A percentile compares a stretch with the other conserved stretches of the same genome.
phyloP scores from a whole-genome alignment of 1,140 invertebrate genomes.

The Dryas iulia region DNA sequence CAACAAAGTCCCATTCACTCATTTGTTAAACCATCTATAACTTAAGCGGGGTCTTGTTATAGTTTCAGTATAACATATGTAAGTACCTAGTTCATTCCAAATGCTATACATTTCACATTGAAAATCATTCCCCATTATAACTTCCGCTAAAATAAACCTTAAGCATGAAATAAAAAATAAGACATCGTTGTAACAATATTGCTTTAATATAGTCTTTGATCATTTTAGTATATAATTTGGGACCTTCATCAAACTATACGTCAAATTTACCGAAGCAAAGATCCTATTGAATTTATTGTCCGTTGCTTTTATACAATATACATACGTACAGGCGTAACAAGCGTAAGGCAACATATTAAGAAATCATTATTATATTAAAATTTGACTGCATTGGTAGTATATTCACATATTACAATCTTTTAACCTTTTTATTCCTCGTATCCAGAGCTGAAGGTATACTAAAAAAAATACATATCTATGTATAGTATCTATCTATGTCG shows the following conservation, averaged over 20 bases:
- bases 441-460: too few species aligned
- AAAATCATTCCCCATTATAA: neutral
- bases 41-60: conserved; percentile 34
- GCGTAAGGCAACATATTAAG: neutral
- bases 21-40: conserved; percentile 22
- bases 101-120: neutral
- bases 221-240: neutral
- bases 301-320: neutral
- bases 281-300: neutral
- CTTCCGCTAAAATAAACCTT: neutral
- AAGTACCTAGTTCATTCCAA: neutral
- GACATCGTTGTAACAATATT: neutral
- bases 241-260: neutral
- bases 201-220: neutral
- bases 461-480: too few species aligned
- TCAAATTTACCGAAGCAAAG: neutral
- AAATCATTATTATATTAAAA: neutral
- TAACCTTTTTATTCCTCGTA: too few species aligned
- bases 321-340: too few species aligned
- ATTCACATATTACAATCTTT: too few species aligned
- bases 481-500: too few species aligned
- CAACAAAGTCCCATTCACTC: conserved; percentile 29
- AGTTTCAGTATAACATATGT: conserved; percentile 21
- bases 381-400: too few species aligned
- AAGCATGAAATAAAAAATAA: neutral